Evolutionary conservation across 2,888 invertebrate genomes (phyloP).

Genomic region (Drosophila kuntzei): DNA sequence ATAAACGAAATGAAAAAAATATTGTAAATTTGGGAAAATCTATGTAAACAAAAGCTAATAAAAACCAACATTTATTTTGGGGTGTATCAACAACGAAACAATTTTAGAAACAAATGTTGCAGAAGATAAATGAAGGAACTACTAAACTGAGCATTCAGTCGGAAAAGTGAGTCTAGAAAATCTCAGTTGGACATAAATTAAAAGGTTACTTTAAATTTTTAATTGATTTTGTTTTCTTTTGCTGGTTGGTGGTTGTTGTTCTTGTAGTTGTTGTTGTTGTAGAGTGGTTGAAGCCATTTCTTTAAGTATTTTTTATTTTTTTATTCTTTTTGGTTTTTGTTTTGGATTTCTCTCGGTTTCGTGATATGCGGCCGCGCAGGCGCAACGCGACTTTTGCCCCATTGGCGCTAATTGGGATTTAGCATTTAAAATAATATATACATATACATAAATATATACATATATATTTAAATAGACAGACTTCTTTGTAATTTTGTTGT

Average conservation of each 20-base stretch:
- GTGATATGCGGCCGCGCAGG: conserved; percentile 66
- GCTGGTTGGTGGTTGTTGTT: conserved; percentile 28
- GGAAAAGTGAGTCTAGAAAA: conserved; percentile 9
- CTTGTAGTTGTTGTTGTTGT: conserved; percentile 43
- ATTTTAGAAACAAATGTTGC: conserved; percentile 17
- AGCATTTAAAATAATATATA: conserved; percentile 53
- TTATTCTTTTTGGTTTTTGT: conserved; percentile 23
- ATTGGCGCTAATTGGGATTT: conserved; percentile 31
- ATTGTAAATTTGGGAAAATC: conserved; percentile 21
- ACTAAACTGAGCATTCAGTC: conserved; percentile 20
- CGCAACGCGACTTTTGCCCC: conserved; percentile 66
- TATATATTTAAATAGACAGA: conserved; percentile 59
- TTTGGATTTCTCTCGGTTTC: conserved; percentile 33
- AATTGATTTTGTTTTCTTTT: conserved; percentile 11
- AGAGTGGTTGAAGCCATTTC: conserved; percentile 55
- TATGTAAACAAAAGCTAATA: conserved; percentile 20
- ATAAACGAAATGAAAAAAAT: conserved; percentile 17
- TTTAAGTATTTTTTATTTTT: conserved; percentile 10
- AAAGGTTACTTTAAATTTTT: conserved; percentile 2
- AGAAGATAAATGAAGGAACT: conserved; percentile 23
- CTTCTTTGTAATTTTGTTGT: conserved; percentile 64
- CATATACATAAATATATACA: conserved; percentile 51
- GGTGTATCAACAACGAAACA: conserved; percentile 37
- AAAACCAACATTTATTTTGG: conserved; percentile 22
- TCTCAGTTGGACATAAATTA: conserved; percentile 8